A percentile compares a stretch with the other conserved stretches of the same genome.
Evolutionary conservation across 2,888 invertebrate genomes (phyloP).

Genomic region (Acleris sparsana): DNA sequence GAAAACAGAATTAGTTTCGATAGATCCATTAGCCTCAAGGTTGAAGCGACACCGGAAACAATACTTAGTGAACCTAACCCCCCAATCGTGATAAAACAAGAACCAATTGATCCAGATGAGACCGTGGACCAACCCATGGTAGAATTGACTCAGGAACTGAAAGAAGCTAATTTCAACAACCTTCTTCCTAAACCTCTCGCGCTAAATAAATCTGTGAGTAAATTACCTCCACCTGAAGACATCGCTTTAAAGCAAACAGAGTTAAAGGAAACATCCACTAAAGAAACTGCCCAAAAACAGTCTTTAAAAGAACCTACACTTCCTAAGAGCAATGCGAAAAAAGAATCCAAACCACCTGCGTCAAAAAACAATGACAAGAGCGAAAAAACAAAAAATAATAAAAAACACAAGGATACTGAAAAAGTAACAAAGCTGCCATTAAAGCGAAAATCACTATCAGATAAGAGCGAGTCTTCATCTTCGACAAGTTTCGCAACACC

Average conservation of each 20-base stretch:
- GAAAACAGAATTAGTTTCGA: slow-evolving; percentile 54
- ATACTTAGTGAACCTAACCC: slow-evolving; percentile 20
- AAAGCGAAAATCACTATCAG: slow-evolving; percentile 37
- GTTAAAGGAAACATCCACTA: not conserved
- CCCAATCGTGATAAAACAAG: slow-evolving; percentile 55
- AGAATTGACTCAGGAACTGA: slow-evolving; percentile 10
- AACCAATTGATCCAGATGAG: slow-evolving; percentile 70
- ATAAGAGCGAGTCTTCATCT: slow-evolving; percentile 36
- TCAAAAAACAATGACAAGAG: slow-evolving; percentile 44
- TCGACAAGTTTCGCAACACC: slow-evolving; percentile 40
- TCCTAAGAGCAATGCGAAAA: slow-evolving; percentile 39
- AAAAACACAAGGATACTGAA: slow-evolving; percentile 52
- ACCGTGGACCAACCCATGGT: slow-evolving; percentile 42
- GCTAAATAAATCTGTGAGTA: slow-evolving; percentile 3
- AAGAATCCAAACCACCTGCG: slow-evolving; percentile 9
- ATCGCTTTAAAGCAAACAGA: not conserved
- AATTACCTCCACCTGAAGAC: slow-evolving; percentile 3
- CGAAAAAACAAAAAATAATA: slow-evolving; percentile 50
- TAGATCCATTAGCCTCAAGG: slow-evolving; percentile 38
- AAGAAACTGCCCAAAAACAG: slow-evolving; percentile 7
- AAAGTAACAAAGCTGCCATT: slow-evolving; percentile 42
- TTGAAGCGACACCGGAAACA: slow-evolving; percentile 29
- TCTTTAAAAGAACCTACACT: slow-evolving; percentile 37
- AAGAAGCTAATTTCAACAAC: slow-evolving; percentile 1
- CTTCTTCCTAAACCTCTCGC: slow-evolving; percentile 1